Evolutionary conservation across 2,888 invertebrate genomes (phyloP).

Genomic region (Chloromyia formosa): DNA sequence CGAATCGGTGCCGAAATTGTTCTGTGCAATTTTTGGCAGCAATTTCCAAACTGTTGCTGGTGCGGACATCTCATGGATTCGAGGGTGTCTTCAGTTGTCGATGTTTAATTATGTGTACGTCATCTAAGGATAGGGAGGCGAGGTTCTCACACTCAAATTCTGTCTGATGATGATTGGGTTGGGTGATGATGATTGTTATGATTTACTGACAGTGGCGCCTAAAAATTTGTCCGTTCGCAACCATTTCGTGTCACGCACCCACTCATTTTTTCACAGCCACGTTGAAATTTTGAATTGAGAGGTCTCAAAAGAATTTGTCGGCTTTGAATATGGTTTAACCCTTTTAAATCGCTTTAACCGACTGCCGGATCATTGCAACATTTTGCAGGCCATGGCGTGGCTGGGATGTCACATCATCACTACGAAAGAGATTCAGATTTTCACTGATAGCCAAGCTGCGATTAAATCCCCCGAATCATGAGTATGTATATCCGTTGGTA

Average conservation of each 20-base stretch:
- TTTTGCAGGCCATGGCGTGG: too few relatives aligned
- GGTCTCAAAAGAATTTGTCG: constrained; percentile 10
- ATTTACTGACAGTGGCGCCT: constrained; percentile 37
- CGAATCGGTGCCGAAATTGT: constrained; percentile 1
- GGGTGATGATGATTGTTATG: too few relatives aligned
- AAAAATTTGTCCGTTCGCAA: constrained; percentile 33
- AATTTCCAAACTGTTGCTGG: constrained; percentile 16
- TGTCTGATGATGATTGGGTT: neutral
- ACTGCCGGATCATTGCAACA: too few relatives aligned
- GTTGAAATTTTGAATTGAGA: neutral
- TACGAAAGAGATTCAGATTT: too few relatives aligned
- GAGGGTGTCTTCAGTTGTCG: constrained; percentile 31
- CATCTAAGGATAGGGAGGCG: constrained; percentile 31
- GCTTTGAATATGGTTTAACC: neutral
- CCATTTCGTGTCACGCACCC: constrained; percentile 37
- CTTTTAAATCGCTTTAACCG: too few relatives aligned
- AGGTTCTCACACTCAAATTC: constrained; percentile 34
- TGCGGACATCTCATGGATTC: neutral
- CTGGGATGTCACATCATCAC: too few relatives aligned
- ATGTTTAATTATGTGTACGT: constrained; percentile 31
- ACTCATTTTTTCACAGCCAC: constrained; percentile 34
- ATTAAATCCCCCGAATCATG: too few relatives aligned
- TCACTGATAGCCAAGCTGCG: too few relatives aligned
- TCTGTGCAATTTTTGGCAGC: constrained; percentile 20
- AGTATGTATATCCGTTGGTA: too few relatives aligned